Base-by-base conservation (phyloP, 2,888 invertebrate species). In the Platypus cylindrus region DNA sequence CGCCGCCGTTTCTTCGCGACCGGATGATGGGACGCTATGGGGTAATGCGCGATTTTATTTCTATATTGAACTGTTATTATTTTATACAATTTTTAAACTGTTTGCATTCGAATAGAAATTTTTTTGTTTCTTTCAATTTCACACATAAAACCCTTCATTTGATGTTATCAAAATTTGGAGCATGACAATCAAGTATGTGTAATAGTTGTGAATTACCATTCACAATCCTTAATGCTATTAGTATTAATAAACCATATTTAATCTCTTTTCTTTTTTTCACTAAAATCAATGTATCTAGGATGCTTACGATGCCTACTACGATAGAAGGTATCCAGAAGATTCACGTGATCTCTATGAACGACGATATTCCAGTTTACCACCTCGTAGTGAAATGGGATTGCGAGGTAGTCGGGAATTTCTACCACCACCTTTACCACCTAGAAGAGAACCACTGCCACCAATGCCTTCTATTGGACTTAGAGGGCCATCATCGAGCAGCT, bases 11-110 rank as follows among this genome's bases (percentile, higher is more conserved):
- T 75, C 76, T 87, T 55, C 79, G 85, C 68, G 86, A 87, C 69
- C 77, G 86, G 69, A 79, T 86, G 71, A 83, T 87, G 81, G 84
- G 84, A 70, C 80, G 83, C 70, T 80, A 79, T 72, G 78, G 78
- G 78, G 80, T 80, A 43, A 43, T 31, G 77, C 75, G 68, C 66
- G 66, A 55, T 23, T 34, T 39, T 41, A 24, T 38, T 36, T 40
- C 28, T 33, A 28, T 31, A 32, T 27, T 33, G n/a, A n/a, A n/a
- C n/a, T n/a, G n/a, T n/a, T n/a, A n/a, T n/a, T n/a, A n/a, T n/a
- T n/a, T n/a, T n/a, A n/a, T n/a, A n/a, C n/a, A n/a, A n/a, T n/a
- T n/a, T n/a, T n/a, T n/a, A n/a, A n/a, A n/a, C n/a, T n/a, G n/a
- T n/a, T n/a, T n/a, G n/a, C n/a, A n/a, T n/a, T n/a, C n/a, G n/a